Evolutionary conservation across 2,888 invertebrate species (phyloP).

Genomic region (Epinotia ramella): DNA sequence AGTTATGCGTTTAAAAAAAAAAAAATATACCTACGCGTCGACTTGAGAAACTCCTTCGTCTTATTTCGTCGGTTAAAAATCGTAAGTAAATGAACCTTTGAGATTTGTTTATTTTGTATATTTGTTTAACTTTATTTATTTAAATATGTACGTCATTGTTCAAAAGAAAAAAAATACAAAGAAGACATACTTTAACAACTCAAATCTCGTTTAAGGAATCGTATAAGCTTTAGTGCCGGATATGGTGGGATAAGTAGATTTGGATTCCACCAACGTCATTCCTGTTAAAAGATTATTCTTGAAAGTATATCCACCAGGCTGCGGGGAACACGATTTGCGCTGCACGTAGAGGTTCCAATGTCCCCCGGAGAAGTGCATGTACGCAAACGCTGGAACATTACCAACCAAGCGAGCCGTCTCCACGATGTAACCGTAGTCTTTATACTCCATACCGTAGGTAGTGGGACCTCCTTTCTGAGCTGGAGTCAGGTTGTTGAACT

Average conservation of each 20-base stretch:
- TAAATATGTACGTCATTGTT: too few species aligned
- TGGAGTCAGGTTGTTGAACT: conserved; percentile 12
- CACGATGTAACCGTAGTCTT: conserved; percentile 25
- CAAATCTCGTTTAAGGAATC: conserved; percentile 3
- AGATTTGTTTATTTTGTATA: too few species aligned
- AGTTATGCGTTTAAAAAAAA: too few species aligned
- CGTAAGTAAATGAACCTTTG: too few species aligned
- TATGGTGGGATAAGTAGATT: conserved; percentile 16
- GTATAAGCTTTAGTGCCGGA: conserved; percentile 15
- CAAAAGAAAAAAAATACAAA: too few species aligned
- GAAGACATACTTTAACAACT: too few species aligned
- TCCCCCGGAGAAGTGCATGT: background rate
- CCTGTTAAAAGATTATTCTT: background rate
- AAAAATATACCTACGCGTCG: too few species aligned
- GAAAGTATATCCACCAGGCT: conserved; percentile 3
- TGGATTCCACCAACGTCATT: background rate
- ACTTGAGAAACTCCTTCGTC: too few species aligned
- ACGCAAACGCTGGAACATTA: conserved; percentile 14
- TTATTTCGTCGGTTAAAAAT: too few species aligned
- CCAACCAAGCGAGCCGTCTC: background rate
- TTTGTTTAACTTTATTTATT: too few species aligned
- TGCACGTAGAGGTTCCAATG: background rate
- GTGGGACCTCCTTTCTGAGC: conserved; percentile 13
- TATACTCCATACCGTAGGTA: conserved; percentile 26
- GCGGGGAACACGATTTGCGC: conserved; percentile 1